These are phyloP conservation scores for Tipula helvola DNA, from an alignment of 2,888 invertebrate genomes.

Conservation along the genomic window DNA sequence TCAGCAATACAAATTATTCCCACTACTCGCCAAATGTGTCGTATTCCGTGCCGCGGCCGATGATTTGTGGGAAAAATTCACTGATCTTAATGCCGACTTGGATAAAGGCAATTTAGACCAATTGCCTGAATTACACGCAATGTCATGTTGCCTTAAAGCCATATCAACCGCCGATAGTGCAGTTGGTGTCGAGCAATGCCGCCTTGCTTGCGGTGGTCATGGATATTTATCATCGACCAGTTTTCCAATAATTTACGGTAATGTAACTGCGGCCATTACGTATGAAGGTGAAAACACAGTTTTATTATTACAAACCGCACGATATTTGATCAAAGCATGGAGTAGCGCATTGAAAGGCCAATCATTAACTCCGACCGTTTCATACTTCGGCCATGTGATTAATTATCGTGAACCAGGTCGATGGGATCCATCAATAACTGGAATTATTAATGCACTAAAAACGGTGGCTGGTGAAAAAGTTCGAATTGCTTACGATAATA, in stretches of 20 bases:
- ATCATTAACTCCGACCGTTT: slow-evolving; percentile 54
- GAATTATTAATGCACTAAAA: slow-evolving; percentile 38
- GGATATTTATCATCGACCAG: slow-evolving; percentile 84
- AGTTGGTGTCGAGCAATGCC: slow-evolving; percentile 65
- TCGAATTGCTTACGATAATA: slow-evolving; percentile 52
- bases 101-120: slow-evolving; percentile 70
- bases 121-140: slow-evolving; percentile 75
- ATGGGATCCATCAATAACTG: slow-evolving; percentile 28
- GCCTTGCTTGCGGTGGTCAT: slow-evolving; percentile 89
- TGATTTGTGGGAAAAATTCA: slow-evolving; percentile 77
- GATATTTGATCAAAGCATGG: slow-evolving; percentile 70
- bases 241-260: slow-evolving; percentile 72
- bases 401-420: slow-evolving; percentile 11
- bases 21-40: slow-evolving; percentile 67
- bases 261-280: slow-evolving; percentile 78
- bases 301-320: slow-evolving; percentile 77
- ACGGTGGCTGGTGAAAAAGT: slow-evolving; percentile 51
- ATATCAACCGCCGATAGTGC: slow-evolving; percentile 66
- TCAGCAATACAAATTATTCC: slow-evolving; percentile 86
- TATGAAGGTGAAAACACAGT: slow-evolving; percentile 98
- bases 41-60: slow-evolving; percentile 63
- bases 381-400: slow-evolving; percentile 41
- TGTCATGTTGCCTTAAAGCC: slow-evolving; percentile 86
- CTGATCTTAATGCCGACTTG: slow-evolving; percentile 65
- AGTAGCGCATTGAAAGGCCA: slow-evolving; percentile 51